These are phyloP conservation scores for Ellobium chinense DNA, from an alignment of 2,888 invertebrate species.

Conservation along the genomic window DNA sequence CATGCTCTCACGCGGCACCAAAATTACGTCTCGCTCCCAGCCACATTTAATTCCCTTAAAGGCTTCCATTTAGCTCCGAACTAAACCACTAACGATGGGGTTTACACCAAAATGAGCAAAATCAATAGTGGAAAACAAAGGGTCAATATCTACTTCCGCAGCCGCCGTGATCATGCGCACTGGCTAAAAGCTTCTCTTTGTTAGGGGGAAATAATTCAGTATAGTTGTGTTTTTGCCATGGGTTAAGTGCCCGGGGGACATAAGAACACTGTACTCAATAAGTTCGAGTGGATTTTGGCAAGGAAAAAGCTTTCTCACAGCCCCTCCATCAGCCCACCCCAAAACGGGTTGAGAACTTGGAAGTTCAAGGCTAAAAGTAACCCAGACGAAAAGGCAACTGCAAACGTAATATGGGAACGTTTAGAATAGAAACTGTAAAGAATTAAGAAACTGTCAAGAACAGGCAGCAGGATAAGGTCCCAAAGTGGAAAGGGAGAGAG, in stretches of 20 bases:
- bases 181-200: conserved; percentile 27
- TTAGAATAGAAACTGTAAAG: too few species aligned
- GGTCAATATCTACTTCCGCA: conserved; percentile 19
- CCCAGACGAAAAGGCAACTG: too few species aligned
- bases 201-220: background rate
- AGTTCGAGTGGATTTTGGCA: too few species aligned
- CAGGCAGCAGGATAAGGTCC: too few species aligned
- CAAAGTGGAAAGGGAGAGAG: too few species aligned
- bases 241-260: conserved; percentile 3
- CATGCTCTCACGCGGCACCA: too few species aligned
- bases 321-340: background rate
- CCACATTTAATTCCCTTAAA: background rate
- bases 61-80: conserved; percentile 1
- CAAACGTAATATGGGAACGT: too few species aligned
- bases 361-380: too few species aligned
- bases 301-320: background rate
- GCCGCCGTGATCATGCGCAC: conserved; percentile 6
- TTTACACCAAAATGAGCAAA: conserved; percentile 18
- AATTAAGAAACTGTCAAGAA: too few species aligned
- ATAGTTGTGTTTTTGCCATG: background rate
- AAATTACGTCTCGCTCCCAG: too few species aligned
- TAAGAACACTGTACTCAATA: too few species aligned
- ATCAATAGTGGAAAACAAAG: conserved; percentile 21
- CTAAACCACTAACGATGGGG: background rate
- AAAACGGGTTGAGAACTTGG: too few species aligned